phyloP scores from a whole-genome alignment of 2,888 invertebrate genomes.

The Serrognathus titanus region DNA sequence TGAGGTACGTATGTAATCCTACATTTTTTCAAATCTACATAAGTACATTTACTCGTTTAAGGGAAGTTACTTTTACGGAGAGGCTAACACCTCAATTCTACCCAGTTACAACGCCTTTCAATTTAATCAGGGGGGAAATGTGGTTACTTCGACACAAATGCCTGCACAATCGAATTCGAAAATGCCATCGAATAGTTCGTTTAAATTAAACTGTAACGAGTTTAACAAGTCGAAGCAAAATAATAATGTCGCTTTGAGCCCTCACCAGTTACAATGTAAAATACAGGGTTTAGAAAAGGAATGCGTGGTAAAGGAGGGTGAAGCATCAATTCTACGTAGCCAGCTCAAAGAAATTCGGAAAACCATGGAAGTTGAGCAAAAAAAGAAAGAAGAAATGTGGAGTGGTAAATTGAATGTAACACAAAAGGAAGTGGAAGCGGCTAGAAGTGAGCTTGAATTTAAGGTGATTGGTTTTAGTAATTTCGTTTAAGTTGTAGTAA shows the following conservation, averaged over 20 bases:
- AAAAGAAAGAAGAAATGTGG: slow-evolving; percentile 52
- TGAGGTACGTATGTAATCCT: too few species aligned
- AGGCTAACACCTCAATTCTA: slow-evolving; percentile 20
- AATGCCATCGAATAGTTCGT: neutral
- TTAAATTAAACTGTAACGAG: neutral
- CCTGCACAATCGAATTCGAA: neutral
- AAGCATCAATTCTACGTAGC: slow-evolving; percentile 55
- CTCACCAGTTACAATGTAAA: slow-evolving; percentile 25
- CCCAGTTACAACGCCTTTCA: slow-evolving; percentile 35
- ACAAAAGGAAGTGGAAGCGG: slow-evolving; percentile 49
- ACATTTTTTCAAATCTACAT: too few species aligned
- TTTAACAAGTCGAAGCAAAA: neutral
- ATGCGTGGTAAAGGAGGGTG: slow-evolving; percentile 57
- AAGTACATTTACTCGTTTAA: too few species aligned
- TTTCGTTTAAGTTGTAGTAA: neutral
- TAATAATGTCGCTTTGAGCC: neutral
- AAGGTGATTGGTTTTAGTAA: slow-evolving; percentile 35
- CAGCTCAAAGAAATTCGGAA: slow-evolving; percentile 53
- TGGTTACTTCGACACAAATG: slow-evolving; percentile 27
- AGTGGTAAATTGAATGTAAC: slow-evolving; percentile 49
- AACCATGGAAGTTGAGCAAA: slow-evolving; percentile 48
- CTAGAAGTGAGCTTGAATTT: slow-evolving; percentile 56
- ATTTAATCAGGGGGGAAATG: slow-evolving; percentile 21
- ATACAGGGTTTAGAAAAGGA: slow-evolving; percentile 44
- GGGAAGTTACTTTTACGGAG: too few species aligned